These are phyloP conservation scores for Tapirus terrestris DNA, from an alignment of 2,113 vertebrate species.

Conservation along the genomic window DNA sequence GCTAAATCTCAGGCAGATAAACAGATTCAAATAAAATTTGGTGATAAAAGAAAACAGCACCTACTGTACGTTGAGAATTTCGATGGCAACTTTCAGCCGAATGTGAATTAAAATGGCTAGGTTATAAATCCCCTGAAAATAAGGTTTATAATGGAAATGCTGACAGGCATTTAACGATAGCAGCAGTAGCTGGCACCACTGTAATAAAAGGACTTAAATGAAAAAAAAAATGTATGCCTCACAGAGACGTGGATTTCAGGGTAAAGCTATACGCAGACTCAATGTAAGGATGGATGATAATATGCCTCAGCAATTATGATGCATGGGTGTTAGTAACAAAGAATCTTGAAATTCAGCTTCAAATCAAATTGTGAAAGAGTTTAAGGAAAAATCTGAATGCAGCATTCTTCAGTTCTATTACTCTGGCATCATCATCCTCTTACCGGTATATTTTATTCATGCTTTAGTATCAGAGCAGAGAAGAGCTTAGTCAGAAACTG, in stretches of 20 bases:
- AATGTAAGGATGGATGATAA: slow-evolving; percentile 77
- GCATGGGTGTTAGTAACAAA: slow-evolving; percentile 72
- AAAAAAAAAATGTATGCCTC: slow-evolving; percentile 74
- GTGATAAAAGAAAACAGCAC: slow-evolving; percentile 72
- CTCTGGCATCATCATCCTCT: slow-evolving; percentile 47
- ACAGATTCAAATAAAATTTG: slow-evolving; percentile 77
- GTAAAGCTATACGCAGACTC: slow-evolving; percentile 75
- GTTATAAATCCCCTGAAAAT: slow-evolving; percentile 85
- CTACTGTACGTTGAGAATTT: slow-evolving; percentile 78
- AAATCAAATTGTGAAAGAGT: slow-evolving; percentile 65
- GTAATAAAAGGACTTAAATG: slow-evolving; percentile 83
- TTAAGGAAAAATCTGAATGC: slow-evolving; percentile 61
- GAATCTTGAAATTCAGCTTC: slow-evolving; percentile 77
- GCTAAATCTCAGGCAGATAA: slow-evolving; percentile 68
- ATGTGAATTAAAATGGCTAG: slow-evolving; percentile 79
- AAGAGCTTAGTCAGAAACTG: slow-evolving; percentile 68
- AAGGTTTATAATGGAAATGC: slow-evolving; percentile 85
- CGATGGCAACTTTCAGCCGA: slow-evolving; percentile 75
- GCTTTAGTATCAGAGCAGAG: slow-evolving; percentile 30
- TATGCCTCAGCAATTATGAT: slow-evolving; percentile 76
- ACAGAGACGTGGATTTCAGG: slow-evolving; percentile 82
- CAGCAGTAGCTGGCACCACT: slow-evolving; percentile 76
- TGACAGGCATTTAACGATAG: slow-evolving; percentile 82
- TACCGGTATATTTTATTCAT: slow-evolving; percentile 59
- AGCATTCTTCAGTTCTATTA: slow-evolving; percentile 45